Percentiles rank a stretch among this genome's conserved stretches.
These are phyloP conservation scores for Oryzias woworae DNA, from an alignment of 2,113 vertebrate genomes.

Conservation along the genomic window DNA sequence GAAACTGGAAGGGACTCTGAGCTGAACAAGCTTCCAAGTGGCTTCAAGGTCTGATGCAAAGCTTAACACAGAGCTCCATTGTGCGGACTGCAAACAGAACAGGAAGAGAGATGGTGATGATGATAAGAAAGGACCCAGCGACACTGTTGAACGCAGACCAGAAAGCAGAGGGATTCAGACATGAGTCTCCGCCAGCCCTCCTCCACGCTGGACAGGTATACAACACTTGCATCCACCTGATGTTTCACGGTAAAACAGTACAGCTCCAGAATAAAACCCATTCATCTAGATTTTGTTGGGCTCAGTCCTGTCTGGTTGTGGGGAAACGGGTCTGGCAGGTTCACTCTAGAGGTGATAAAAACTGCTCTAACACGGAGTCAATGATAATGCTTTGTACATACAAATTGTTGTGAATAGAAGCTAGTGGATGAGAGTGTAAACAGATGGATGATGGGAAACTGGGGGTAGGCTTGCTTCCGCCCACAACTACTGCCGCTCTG, in stretches of 20 bases:
- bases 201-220: slow-evolving; percentile 82
- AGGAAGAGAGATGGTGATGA: slow-evolving; percentile 37
- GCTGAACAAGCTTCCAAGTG: slow-evolving; percentile 29
- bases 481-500: too few relatives aligned
- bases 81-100: slow-evolving; percentile 35
- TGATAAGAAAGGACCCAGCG: slow-evolving; percentile 39
- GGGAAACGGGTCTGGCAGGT: slow-evolving; percentile 40
- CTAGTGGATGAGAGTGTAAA: too few relatives aligned
- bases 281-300: slow-evolving; percentile 13
- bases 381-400: too few relatives aligned
- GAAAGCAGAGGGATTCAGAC: slow-evolving; percentile 61
- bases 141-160: slow-evolving; percentile 50
- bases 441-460: too few relatives aligned
- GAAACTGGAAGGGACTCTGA: slow-evolving; percentile 55
- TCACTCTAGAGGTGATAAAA: slow-evolving; percentile 11
- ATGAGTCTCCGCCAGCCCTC: slow-evolving; percentile 78
- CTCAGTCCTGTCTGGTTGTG: slow-evolving; percentile 6
- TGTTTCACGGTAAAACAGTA: background rate
- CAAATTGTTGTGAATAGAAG: too few relatives aligned
- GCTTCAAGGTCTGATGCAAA: slow-evolving; percentile 32
- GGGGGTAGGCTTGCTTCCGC: too few relatives aligned
- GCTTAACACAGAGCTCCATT: slow-evolving; percentile 29
- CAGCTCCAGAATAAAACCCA: background rate
- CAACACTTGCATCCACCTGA: background rate
- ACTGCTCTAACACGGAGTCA: too few relatives aligned